Evolutionary conservation across 2,113 vertebrate genomes (phyloP), one percentile per base, ranked within the genome.

Genomic region (zebrafish (Danio rerio)): DNA sequence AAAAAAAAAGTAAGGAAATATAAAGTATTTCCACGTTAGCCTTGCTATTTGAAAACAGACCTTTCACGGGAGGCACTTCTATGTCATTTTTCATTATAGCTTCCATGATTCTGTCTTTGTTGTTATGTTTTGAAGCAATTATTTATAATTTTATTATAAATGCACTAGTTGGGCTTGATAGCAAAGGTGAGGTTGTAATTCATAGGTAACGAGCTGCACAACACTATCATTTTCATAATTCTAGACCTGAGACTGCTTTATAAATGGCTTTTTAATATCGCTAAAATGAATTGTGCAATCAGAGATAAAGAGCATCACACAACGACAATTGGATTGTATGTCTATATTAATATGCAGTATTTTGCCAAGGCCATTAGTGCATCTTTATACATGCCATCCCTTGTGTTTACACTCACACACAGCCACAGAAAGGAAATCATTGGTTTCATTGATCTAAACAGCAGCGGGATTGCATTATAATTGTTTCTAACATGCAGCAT

Each of bases 221-320:
- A 42, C 63, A 45, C 69, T 63, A 55, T 75, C 15, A 66, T 80
- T 80, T 84, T 69, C 16, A 75, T 50, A 75, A 81, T 40, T 81
- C 55, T 63, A 59, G 55, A 16, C 31, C 31, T 16, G 58, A 43
- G 61, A 47, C 21, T 45, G 45, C 45, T 52, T 42, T n/a, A 10
- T 62, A 66, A 74, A 52, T 13, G 18, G 66, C 49, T 56, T 11
- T 70, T 50, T 50, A n/a, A 70, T 45, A 58, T 75, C 40, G 5
- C 3, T 45, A 4, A 42, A 72, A 11, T 59, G 0, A 75, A 75
- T 75, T 74, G 5, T 18, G 43, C 31, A 58, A 18, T 31, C 18
- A 4, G 21, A 13, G 40, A 59, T 58, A 45, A 75, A 75, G 55
- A 59, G 40, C 4, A 75, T 58, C 18, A 43, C 8, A 75, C 53